Percentiles rank a stretch among this genome's conserved stretches.
Conservation (phyloP, 2,888 invertebrate genomes). For the Scaptomyza tumidula region DNA sequence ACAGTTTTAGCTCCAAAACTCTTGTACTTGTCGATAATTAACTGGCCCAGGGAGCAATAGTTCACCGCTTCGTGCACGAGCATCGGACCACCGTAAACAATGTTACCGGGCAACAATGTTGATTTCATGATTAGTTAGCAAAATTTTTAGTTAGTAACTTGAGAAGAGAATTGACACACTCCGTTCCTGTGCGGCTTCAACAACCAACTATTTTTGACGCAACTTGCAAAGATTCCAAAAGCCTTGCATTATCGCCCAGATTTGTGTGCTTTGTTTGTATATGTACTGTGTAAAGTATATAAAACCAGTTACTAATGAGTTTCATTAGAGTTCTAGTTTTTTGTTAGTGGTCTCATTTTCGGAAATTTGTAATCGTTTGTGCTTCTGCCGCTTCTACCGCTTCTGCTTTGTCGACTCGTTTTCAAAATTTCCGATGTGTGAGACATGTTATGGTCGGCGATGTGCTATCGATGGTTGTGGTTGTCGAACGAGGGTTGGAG, state of each 20-base stretch:
- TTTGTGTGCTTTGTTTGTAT: too few relatives aligned
- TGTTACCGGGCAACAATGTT: constrained; percentile 79
- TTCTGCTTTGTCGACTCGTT: too few relatives aligned
- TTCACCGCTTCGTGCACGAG: constrained; percentile 53
- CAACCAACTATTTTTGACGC: constrained; percentile 36
- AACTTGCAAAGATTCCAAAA: constrained; percentile 21
- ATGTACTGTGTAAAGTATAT: too few relatives aligned
- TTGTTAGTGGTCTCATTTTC: too few relatives aligned
- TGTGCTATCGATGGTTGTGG: too few relatives aligned
- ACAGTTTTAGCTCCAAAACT: constrained; percentile 85
- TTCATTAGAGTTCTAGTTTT: too few relatives aligned
- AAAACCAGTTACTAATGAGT: too few relatives aligned
- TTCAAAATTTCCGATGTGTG: too few relatives aligned
- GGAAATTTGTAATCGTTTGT: too few relatives aligned
- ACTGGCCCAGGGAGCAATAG: constrained; percentile 85
- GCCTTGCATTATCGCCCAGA: constrained; percentile 12
- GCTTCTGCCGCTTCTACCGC: too few relatives aligned
- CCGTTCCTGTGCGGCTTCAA: constrained; percentile 50
- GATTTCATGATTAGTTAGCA: constrained; percentile 65
- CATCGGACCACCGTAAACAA: constrained; percentile 81
- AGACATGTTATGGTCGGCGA: too few relatives aligned
- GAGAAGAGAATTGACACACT: constrained; percentile 31
- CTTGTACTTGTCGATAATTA: constrained; percentile 86
- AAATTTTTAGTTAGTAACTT: constrained; percentile 26
- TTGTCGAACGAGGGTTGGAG: too few relatives aligned